Percentiles rank a stretch among this genome's conserved stretches.
Evolutionary conservation across 1,140 invertebrate species (phyloP).

Genomic region (Drosophila santomea): DNA sequence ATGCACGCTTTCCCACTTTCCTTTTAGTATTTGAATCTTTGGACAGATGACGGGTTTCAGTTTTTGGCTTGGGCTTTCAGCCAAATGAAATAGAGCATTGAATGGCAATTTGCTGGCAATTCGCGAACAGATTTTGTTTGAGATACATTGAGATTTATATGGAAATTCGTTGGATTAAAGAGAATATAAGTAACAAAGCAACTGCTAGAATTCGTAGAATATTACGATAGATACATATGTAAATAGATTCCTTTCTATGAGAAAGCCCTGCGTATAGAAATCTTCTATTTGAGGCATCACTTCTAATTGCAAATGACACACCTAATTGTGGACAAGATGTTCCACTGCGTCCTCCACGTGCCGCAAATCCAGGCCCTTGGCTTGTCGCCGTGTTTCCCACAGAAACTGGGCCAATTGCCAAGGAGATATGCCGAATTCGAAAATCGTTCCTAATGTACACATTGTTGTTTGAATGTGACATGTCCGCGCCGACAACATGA

Average conservation of each 20-base stretch:
- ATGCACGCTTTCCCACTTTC: neutral
- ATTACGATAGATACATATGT: too few relatives aligned
- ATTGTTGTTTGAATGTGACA: conserved; percentile 50
- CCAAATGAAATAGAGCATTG: conserved; percentile 44
- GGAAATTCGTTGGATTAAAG: neutral
- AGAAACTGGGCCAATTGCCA: conserved; percentile 74
- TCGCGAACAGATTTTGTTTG: neutral
- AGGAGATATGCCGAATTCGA: conserved; percentile 38
- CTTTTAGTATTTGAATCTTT: conserved; percentile 9
- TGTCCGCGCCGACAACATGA: conserved; percentile 71
- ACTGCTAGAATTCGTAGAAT: too few relatives aligned
- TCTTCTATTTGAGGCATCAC: conserved; percentile 1
- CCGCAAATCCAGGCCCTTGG: conserved; percentile 51
- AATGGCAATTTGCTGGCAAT: conserved; percentile 8
- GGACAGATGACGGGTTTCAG: conserved; percentile 27
- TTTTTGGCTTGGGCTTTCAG: conserved; percentile 40
- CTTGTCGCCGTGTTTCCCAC: conserved; percentile 4
- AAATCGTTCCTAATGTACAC: conserved; percentile 56
- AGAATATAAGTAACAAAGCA: neutral
- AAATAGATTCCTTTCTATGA: too few relatives aligned
- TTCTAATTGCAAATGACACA: conserved; percentile 54
- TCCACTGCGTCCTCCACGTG: conserved; percentile 3
- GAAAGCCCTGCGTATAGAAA: neutral
- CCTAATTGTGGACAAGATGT: conserved; percentile 51
- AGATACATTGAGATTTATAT: neutral